A percentile compares a stretch with the other conserved stretches of the same genome.
These are phyloP conservation scores for Osmerus eperlanus DNA, from an alignment of 2,113 vertebrate genomes.

Conservation along the genomic window DNA sequence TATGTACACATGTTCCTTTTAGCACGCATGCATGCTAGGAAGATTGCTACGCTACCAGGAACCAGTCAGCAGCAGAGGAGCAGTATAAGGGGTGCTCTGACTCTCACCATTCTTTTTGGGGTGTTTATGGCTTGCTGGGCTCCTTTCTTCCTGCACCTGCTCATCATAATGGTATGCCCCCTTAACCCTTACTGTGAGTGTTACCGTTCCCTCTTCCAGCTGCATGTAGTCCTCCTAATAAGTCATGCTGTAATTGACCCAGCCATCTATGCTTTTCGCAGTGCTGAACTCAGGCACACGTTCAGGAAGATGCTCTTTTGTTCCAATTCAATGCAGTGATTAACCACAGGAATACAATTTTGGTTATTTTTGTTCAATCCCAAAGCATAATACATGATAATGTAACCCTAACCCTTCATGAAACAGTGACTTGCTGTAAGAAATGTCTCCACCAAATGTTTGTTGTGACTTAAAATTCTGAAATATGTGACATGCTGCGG, in stretches of 20 bases:
- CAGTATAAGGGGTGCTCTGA: slow-evolving; percentile 84
- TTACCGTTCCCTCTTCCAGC: slow-evolving; percentile 88
- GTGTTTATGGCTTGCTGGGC: slow-evolving; percentile 91
- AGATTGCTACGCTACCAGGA: slow-evolving; percentile 70
- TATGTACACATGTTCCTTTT: slow-evolving; percentile 92
- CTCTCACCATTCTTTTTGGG: slow-evolving; percentile 88
- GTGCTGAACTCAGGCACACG: slow-evolving; percentile 80
- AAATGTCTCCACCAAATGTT: no score
- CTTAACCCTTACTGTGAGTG: slow-evolving; percentile 91
- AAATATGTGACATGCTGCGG: no score
- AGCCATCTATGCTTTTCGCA: slow-evolving; percentile 92
- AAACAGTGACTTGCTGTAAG: no score
- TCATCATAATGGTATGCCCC: slow-evolving; percentile 84
- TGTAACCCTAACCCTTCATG: no score
- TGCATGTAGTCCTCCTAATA: slow-evolving; percentile 86
- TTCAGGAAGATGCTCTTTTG: slow-evolving; percentile 84
- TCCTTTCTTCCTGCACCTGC: slow-evolving; percentile 87
- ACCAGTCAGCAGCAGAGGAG: slow-evolving; percentile 49
- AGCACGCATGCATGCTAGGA: slow-evolving; percentile 83
- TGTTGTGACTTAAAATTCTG: no score
- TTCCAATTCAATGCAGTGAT: slow-evolving; percentile 35
- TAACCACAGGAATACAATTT: no score
- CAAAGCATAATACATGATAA: no score
- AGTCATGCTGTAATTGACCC: slow-evolving; percentile 90
- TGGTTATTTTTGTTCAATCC: no score